These are phyloP conservation scores for Deroplatys truncata DNA, from an alignment of 2,888 invertebrate species.

Conservation along the genomic window DNA sequence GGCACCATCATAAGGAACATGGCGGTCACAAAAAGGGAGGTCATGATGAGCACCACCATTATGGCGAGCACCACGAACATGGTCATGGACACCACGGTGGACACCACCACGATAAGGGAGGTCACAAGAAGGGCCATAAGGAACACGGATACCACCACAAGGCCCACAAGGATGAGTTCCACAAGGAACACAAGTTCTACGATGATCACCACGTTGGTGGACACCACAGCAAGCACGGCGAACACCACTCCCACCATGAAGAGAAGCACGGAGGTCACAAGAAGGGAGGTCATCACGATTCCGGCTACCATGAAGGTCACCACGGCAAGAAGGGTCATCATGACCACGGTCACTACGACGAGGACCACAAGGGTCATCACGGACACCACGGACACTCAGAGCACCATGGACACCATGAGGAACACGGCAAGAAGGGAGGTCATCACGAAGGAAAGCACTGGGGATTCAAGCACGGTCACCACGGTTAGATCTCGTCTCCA, in stretches of 20 bases:
- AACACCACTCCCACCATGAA: conserved; percentile 68
- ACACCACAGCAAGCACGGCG: conserved; percentile 75
- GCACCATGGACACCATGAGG: conserved; percentile 69
- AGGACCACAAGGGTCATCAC: conserved; percentile 76
- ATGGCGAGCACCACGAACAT: conserved; percentile 59
- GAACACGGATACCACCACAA: conserved; percentile 83
- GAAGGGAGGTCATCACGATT: conserved; percentile 77
- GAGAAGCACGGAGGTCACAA: conserved; percentile 78
- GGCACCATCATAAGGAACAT: conserved; percentile 59
- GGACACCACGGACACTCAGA: conserved; percentile 71
- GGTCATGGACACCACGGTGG: conserved; percentile 65
- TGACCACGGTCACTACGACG: conserved; percentile 75
- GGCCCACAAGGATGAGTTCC: conserved; percentile 79
- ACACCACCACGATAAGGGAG: conserved; percentile 63
- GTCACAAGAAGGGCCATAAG: conserved; percentile 79
- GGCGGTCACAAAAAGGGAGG: conserved; percentile 60
- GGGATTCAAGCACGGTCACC: conserved; percentile 55
- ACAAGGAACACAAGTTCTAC: conserved; percentile 82
- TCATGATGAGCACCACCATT: conserved; percentile 62
- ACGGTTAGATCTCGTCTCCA: conserved; percentile 28
- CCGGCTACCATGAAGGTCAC: conserved; percentile 70
- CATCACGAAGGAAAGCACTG: conserved; percentile 69
- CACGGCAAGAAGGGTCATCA: conserved; percentile 77
- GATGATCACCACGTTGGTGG: conserved; percentile 80
- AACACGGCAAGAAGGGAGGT: conserved; percentile 76